phyloP scores from a whole-genome alignment of 2,797 vertebrate species.

The Pipistrellus pipistrellus region DNA sequence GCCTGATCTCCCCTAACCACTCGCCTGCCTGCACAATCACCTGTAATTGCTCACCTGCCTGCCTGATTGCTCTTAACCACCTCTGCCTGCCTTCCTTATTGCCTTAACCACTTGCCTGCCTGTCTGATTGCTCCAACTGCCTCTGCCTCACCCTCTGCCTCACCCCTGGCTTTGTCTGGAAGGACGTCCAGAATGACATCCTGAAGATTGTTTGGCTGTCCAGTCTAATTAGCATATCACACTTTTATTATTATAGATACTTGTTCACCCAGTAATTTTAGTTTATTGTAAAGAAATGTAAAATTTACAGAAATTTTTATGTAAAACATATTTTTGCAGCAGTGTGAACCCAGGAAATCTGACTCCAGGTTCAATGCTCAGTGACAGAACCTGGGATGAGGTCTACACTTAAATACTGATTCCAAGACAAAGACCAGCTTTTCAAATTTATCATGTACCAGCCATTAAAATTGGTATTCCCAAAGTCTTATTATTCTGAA shows the following conservation, averaged over 20 bases:
- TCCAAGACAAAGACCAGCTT: neutral
- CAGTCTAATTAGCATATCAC: too few species aligned
- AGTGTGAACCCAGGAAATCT: neutral
- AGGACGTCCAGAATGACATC: too few species aligned
- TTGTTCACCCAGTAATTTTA: neutral
- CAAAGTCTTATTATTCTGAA: slow-evolving; percentile 19
- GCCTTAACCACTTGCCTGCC: too few species aligned
- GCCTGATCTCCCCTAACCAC: too few species aligned
- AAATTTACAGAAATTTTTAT: slow-evolving; percentile 29
- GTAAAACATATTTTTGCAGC: neutral
- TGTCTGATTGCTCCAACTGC: too few species aligned
- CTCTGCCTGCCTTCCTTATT: too few species aligned
- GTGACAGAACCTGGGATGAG: neutral
- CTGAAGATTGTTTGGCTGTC: too few species aligned
- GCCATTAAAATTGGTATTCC: neutral
- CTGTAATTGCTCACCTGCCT: too few species aligned
- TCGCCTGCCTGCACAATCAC: too few species aligned
- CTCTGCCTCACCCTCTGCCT: too few species aligned
- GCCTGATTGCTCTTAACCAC: too few species aligned
- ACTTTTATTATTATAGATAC: neutral
- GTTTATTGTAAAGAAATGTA: slow-evolving; percentile 23
- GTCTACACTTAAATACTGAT: neutral
- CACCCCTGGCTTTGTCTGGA: too few species aligned
- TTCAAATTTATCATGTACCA: neutral
- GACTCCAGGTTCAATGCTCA: neutral